Percentiles rank a stretch among this genome's conserved stretches.
These are phyloP conservation scores for Pseudorasbora parva DNA, from an alignment of 2,113 vertebrate species.

Conservation along the genomic window DNA sequence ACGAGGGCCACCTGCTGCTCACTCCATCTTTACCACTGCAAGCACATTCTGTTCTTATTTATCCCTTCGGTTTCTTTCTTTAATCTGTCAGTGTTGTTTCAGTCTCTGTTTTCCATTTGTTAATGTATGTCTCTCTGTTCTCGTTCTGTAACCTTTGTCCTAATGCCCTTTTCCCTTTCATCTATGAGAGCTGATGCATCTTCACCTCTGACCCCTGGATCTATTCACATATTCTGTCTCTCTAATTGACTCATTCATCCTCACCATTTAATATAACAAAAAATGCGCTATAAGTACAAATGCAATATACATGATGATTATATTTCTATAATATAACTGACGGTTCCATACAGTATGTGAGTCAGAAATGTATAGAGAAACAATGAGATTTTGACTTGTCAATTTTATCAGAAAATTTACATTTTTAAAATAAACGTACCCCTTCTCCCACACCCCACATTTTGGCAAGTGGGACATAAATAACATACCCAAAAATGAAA, in stretches of 20 bases:
- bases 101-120: constrained; percentile 2
- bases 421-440: no score
- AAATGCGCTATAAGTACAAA: background rate
- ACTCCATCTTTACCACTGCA: constrained; percentile 1
- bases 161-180: constrained; percentile 28
- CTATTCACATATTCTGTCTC: background rate
- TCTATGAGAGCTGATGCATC: constrained; percentile 41
- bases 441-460: no score
- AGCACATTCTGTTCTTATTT: constrained; percentile 25
- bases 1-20: constrained; percentile 26
- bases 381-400: background rate
- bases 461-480: no score
- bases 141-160: constrained; percentile 24
- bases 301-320: no score
- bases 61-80: constrained; percentile 1
- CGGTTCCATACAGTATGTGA: background rate
- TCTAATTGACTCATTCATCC: background rate
- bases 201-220: constrained; percentile 18
- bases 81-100: background rate
- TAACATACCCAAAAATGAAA: no score
- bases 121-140: background rate
- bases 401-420: no score
- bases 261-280: constrained; percentile 22
- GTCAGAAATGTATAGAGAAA: background rate
- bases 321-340: background rate